Base-by-base conservation (phyloP, 2,113 vertebrate species). In the Mola mola region DNA sequence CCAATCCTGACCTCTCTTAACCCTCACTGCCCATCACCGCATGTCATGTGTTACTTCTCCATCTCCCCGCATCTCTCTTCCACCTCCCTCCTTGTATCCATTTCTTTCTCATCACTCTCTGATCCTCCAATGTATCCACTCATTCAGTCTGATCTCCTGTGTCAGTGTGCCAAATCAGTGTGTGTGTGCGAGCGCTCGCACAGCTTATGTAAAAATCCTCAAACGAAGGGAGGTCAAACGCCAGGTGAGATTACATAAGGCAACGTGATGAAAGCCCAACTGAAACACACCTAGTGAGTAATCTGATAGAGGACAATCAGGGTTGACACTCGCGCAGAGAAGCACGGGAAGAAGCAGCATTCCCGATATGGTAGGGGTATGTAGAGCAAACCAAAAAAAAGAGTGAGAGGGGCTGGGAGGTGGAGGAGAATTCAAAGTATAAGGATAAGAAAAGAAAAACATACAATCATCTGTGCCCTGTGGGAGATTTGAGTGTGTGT, bases 221-320 rank as follows among this genome's bases (percentile, higher is more conserved):
- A 26, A 63, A 83, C 10, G 8, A 75, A 61, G 52, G 36, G 38
- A 66, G 55, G 59, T 52, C 53, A 41, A 46, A 3, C 28, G 16
- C 43, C 71, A 86, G 83, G 83, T 74, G 72, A 86, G 87, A 83
- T 87, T 83, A 81, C 74, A 74, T 72, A 63, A 86, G 63, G 68
- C 48, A 17, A 65, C 68, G 58, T 73, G 83, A 82, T 86, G 78
- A 82, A 86, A 79, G 83, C 67, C 67, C 33, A 65, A 60, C 75
- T 57, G 42, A 74, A 75, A 77, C 29, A 48, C 66, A 81, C 60
- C 79, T 68, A 52, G 66, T 51, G 64, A 74, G 76, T 82, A 80
- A 83, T 87, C 78, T 72, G 82, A 85, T 84, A 70, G 70, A 66
- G 81, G 73, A 80, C 46, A 68, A n/a, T 66, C 76, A 71, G 81